phyloP scores from a whole-genome alignment of 2,113 vertebrate genomes.

The Pipra filicauda region DNA sequence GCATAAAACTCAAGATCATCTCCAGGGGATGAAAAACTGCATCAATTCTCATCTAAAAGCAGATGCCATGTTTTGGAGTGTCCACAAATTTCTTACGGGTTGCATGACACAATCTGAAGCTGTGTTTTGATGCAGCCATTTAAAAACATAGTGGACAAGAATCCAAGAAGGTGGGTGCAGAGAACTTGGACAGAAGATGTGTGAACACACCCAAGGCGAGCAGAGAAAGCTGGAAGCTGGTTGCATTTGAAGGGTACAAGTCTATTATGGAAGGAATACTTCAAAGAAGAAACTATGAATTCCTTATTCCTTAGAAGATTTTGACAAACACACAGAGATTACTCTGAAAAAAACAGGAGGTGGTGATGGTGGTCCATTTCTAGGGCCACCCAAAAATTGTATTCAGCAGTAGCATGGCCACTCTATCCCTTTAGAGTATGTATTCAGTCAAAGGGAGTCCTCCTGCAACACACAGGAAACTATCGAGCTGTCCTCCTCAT shows the following conservation, averaged over 20 bases:
- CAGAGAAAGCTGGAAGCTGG: neutral
- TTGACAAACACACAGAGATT: neutral
- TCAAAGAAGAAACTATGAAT: neutral
- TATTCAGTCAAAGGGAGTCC: neutral
- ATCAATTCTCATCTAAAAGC: neutral
- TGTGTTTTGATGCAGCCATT: neutral
- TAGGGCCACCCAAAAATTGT: neutral
- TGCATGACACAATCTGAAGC: neutral
- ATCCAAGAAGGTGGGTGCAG: neutral
- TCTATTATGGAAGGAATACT: neutral
- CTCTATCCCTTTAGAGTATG: neutral
- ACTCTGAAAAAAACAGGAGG: neutral
- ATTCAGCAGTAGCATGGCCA: neutral
- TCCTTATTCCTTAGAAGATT: neutral
- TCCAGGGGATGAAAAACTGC: neutral
- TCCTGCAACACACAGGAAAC: neutral
- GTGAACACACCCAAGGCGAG: neutral
- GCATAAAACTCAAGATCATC: neutral
- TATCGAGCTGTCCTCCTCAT: neutral
- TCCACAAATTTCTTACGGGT: neutral
- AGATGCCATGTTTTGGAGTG: neutral
- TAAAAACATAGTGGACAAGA: neutral
- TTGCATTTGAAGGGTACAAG: neutral
- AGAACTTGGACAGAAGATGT: neutral
- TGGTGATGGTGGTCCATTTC: neutral